A percentile compares a stretch with the other conserved stretches of the same genome.
These are phyloP conservation scores for Gymnogyps californianus DNA, from an alignment of 2,113 vertebrate species.

Conservation along the genomic window DNA sequence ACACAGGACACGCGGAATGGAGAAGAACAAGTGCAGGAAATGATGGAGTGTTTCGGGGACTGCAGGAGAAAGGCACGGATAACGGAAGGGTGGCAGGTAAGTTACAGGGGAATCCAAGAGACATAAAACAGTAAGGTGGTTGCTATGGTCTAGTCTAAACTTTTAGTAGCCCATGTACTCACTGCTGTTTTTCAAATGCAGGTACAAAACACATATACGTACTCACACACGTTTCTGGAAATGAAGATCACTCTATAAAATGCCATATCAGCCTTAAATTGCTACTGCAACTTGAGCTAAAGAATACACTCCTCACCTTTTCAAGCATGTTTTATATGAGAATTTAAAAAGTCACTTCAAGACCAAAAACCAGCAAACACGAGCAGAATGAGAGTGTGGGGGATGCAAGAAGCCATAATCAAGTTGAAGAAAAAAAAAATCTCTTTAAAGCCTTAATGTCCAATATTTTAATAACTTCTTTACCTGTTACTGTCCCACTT, in stretches of 20 bases:
- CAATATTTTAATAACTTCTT: neutral
- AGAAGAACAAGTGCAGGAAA: neutral
- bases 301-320: neutral
- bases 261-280: neutral
- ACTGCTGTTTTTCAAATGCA: neutral
- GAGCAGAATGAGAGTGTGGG: neutral
- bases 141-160: neutral
- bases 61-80: neutral
- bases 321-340: neutral
- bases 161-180: neutral
- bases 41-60: neutral
- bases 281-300: neutral
- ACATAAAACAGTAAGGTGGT: neutral
- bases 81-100: neutral
- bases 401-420: neutral
- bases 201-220: neutral
- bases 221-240: neutral
- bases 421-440: neutral
- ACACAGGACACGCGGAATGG: neutral
- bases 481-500: slow-evolving; percentile 64
- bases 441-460: neutral
- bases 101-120: neutral
- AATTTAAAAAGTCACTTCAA: neutral
- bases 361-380: neutral
- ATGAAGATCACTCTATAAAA: neutral